These are phyloP conservation scores for Anastrepha ludens DNA, from an alignment of 1,140 invertebrate genomes.

Conservation along the genomic window DNA sequence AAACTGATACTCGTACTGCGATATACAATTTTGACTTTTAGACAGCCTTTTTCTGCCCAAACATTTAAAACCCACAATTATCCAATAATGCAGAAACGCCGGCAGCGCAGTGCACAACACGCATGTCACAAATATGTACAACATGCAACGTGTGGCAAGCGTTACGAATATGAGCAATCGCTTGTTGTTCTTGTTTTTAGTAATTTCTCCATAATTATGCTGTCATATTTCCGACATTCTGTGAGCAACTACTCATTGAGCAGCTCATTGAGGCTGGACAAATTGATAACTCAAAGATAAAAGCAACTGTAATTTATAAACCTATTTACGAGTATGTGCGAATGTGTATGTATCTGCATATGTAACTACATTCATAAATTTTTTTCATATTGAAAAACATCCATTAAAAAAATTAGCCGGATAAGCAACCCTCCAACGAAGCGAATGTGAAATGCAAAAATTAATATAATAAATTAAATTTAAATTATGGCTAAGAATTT, in stretches of 20 bases:
- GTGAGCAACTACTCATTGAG: slow-evolving; percentile 15
- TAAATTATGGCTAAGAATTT: too few species aligned
- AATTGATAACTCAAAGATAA: slow-evolving; percentile 1
- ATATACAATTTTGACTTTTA: background rate
- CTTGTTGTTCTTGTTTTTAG: background rate
- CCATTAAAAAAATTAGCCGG: too few species aligned
- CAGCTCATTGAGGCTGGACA: background rate
- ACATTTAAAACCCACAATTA: slow-evolving; percentile 39
- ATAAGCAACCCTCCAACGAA: too few species aligned
- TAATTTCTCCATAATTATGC: slow-evolving; percentile 30
- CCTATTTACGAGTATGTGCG: too few species aligned
- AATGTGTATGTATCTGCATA: too few species aligned
- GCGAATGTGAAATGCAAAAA: too few species aligned
- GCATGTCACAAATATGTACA: slow-evolving; percentile 1
- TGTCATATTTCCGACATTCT: slow-evolving; percentile 35
- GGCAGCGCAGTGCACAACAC: background rate
- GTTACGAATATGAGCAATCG: background rate
- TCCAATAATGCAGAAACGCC: background rate
- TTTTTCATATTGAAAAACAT: too few species aligned
- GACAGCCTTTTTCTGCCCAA: background rate
- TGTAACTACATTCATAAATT: too few species aligned
- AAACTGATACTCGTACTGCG: too few species aligned
- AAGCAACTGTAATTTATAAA: background rate
- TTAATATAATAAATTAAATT: too few species aligned
- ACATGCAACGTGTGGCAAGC: slow-evolving; percentile 36